These are phyloP conservation scores for Calliphora vicina DNA, from an alignment of 1,140 invertebrate genomes.

Conservation along the genomic window DNA sequence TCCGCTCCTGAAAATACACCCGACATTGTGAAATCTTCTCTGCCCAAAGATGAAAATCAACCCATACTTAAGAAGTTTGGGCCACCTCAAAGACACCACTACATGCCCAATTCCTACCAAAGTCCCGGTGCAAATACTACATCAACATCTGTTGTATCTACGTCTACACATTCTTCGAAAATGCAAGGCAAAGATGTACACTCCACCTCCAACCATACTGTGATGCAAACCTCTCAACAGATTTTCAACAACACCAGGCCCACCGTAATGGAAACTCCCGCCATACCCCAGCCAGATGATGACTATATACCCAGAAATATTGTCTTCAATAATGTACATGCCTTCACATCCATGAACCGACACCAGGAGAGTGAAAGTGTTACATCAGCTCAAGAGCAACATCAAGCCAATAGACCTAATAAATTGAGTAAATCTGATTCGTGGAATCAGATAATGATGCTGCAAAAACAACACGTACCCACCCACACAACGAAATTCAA, in stretches of 20 bases:
- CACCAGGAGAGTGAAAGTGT: constrained; percentile 36
- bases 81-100: constrained; percentile 58
- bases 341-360: constrained; percentile 52
- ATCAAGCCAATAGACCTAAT: constrained; percentile 48
- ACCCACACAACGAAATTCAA: constrained; percentile 53
- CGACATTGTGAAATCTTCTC: constrained; percentile 59
- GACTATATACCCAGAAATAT: constrained; percentile 61
- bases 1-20: constrained; percentile 57
- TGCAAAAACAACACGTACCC: constrained; percentile 55
- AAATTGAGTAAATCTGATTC: constrained; percentile 79
- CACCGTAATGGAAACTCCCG: constrained; percentile 54
- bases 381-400: background rate
- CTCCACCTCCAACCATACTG: background rate
- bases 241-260: constrained; percentile 41
- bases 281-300: constrained; percentile 52
- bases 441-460: constrained; percentile 73
- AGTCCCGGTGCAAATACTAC: constrained; percentile 48
- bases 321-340: constrained; percentile 58
- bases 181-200: background rate
- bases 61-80: constrained; percentile 59
- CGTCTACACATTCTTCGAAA: constrained; percentile 25
- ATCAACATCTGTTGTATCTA: background rate
- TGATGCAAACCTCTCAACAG: constrained; percentile 35
- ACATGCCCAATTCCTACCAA: constrained; percentile 59
- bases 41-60: constrained; percentile 56